Evolutionary conservation across 2,888 invertebrate genomes (phyloP).

Genomic region (Drosophila percnosoma): DNA sequence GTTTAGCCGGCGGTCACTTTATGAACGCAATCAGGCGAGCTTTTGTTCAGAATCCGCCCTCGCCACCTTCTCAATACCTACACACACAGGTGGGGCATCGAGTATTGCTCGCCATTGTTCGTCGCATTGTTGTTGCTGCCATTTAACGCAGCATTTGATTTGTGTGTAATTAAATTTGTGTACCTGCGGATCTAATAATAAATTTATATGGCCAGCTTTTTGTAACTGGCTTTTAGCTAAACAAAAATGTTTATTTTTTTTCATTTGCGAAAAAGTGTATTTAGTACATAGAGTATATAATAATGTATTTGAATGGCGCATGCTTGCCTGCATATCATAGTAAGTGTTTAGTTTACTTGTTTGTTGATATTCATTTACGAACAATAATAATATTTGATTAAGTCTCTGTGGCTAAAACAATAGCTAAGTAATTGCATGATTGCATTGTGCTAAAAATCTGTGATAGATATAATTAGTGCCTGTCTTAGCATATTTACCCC

Average conservation of each 20-base stretch:
- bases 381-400: constrained; percentile 57
- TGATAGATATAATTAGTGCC: constrained; percentile 26
- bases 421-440: constrained; percentile 65
- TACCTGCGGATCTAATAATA: constrained; percentile 59
- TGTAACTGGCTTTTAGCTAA: constrained; percentile 47
- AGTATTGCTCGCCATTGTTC: constrained; percentile 31
- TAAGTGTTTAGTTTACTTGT: constrained; percentile 24
- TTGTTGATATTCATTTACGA: constrained; percentile 46
- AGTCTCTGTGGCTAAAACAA: constrained; percentile 46
- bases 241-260: constrained; percentile 3
- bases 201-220: constrained; percentile 43
- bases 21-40: constrained; percentile 68
- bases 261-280: constrained; percentile 10
- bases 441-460: constrained; percentile 49
- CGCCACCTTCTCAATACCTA: constrained; percentile 4
- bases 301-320: constrained; percentile 52
- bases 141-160: constrained; percentile 53
- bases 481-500: constrained; percentile 37
- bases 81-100: constrained; percentile 2
- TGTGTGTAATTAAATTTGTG: constrained; percentile 73
- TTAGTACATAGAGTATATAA: constrained; percentile 12
- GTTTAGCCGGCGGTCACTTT: constrained; percentile 65
- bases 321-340: constrained; percentile 55
- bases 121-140: constrained; percentile 35
- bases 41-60: constrained; percentile 55